These are phyloP conservation scores for Pseudomugil gertrudae DNA, from an alignment of 2,797 vertebrate species.

Conservation along the genomic window DNA sequence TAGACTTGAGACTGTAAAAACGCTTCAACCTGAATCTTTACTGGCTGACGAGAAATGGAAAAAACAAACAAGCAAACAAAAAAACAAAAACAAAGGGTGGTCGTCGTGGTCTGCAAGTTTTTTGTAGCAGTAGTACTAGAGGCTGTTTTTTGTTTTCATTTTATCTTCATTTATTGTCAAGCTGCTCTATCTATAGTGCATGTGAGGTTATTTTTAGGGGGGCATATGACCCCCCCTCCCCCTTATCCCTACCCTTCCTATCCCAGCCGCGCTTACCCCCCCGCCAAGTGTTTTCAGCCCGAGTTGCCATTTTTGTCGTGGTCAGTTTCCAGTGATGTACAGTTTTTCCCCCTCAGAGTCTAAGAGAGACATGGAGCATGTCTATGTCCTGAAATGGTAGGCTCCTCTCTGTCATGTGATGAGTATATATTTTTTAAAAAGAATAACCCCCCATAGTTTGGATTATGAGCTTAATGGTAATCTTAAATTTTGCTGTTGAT, in stretches of 20 bases:
- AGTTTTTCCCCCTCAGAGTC: constrained; percentile 74
- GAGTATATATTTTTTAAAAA: constrained; percentile 82
- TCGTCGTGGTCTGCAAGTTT: constrained; percentile 62
- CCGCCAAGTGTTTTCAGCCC: constrained; percentile 62
- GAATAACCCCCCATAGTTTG: constrained; percentile 73
- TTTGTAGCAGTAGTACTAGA: constrained; percentile 60
- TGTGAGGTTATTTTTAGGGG: constrained; percentile 72
- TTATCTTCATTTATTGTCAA: constrained; percentile 48
- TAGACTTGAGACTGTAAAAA: constrained; percentile 48
- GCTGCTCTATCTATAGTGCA: constrained; percentile 77
- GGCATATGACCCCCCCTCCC: constrained; percentile 24
- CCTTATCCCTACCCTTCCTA: not conserved
- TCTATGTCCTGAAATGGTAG: constrained; percentile 73
- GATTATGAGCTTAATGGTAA: constrained; percentile 78
- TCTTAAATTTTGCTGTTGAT: constrained; percentile 78
- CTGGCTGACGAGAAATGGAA: constrained; percentile 38
- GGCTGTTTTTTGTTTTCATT: constrained; percentile 34
- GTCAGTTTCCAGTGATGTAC: constrained; percentile 80
- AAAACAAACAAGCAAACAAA: constrained; percentile 24
- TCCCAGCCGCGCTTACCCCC: not conserved
- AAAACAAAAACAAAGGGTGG: constrained; percentile 42
- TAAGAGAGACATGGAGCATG: constrained; percentile 73
- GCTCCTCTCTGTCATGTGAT: constrained; percentile 80
- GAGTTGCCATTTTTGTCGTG: constrained; percentile 76
- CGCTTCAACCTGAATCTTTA: constrained; percentile 49